Evolutionary conservation across 2,888 invertebrate species (phyloP), one percentile per base, ranked within the genome.

Genomic region (Rugalucina vietnamica): DNA sequence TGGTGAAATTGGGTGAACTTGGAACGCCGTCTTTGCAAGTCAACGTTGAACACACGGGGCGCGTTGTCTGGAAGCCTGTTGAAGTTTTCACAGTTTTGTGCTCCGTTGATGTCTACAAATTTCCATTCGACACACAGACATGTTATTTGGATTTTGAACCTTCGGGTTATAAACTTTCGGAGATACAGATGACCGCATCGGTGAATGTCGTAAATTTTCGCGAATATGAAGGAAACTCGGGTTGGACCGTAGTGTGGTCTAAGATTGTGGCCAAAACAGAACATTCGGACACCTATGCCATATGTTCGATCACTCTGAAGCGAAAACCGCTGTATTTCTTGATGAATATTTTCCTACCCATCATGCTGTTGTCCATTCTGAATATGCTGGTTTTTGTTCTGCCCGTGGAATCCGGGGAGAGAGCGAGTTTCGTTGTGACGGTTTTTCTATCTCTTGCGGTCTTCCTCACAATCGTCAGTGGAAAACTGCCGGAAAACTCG

Each of bases 381-480:
- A 88, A 88, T 57, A 79, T 84, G 21, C 86, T 80, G 32, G 86
- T 88, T 0, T 88, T 86, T 39, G 69, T 86, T 88, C 82, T 74
- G 70, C 43, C 43, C 43, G 43, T 43, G 8, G 43, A 43, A 43
- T 84, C 83, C 0, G 86, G 86, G 1, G 88, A 88, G 57, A 85
- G 85, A 74, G 84, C 78, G 12, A 84, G 87, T 36, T 88, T 85
- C 65, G 85, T 84, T 8, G 81, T 88, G 14, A 88, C 88, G 0
- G 82, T 88, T 29, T 85, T 88, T 60, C 74, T 88, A 24, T 84
- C 87, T 0, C 65, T 86, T 27, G 82, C 87, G n/a, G 43, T 43
- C 43, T 43, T 43, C 43, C 43, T 88, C 29, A 85, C 86, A 0
- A 83, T 87, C 34, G 85, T 88, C 36, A 86, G 86, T 37, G 79